Percentiles rank a stretch among this genome's conserved stretches.
phyloP scores from a whole-genome alignment of 1,140 invertebrate genomes.

The Lethrus apterus region DNA sequence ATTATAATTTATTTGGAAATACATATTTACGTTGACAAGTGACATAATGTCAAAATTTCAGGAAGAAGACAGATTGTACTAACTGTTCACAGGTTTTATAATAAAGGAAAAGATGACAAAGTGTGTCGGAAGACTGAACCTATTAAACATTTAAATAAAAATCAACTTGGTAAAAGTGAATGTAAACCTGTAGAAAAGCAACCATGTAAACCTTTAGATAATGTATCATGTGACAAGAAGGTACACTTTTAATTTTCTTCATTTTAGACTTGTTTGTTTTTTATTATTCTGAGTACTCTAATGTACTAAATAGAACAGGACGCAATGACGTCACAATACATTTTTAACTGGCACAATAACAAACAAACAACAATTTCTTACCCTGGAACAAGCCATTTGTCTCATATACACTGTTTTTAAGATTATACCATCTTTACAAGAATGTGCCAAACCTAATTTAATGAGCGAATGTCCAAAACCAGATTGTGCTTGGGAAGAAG shows the following conservation, averaged over 20 bases:
- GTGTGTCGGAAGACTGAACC: slow-evolving; percentile 10
- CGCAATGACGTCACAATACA: no score
- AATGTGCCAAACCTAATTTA: slow-evolving; percentile 29
- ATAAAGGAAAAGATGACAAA: slow-evolving; percentile 7
- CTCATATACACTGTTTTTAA: slow-evolving; percentile 24
- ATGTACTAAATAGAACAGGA: no score
- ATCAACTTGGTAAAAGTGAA: background rate
- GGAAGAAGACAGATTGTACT: background rate
- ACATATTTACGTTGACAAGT: no score
- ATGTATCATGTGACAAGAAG: slow-evolving; percentile 3
- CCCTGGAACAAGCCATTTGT: background rate
- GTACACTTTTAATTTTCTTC: no score
- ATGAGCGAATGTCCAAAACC: slow-evolving; percentile 30
- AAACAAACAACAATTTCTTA: background rate
- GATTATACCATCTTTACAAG: slow-evolving; percentile 24
- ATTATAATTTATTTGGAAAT: no score
- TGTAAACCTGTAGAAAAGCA: slow-evolving; percentile 4
- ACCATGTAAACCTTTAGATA: background rate
- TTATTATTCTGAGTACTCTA: no score
- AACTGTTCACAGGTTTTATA: slow-evolving; percentile 5
- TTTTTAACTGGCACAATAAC: no score
- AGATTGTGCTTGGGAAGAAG: slow-evolving; percentile 20
- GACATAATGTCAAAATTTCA: no score
- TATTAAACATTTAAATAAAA: slow-evolving; percentile 1
- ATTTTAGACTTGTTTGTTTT: background rate